A percentile compares a stretch with the other conserved stretches of the same genome.
These are phyloP conservation scores for Watsonalla cultraria DNA, from an alignment of 2,888 invertebrate species.

Conservation along the genomic window DNA sequence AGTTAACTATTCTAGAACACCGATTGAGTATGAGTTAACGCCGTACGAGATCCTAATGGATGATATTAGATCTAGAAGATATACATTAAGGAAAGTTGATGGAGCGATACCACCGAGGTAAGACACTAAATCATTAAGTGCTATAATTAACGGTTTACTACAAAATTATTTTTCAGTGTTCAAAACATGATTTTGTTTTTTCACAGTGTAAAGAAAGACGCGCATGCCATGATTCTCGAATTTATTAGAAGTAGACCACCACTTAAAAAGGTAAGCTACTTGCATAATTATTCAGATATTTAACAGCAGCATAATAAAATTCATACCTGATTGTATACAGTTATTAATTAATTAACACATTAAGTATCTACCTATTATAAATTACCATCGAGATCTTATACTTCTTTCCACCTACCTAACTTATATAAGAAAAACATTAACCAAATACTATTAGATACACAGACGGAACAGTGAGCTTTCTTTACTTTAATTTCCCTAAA, in stretches of 20 bases:
- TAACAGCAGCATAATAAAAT: too few relatives aligned
- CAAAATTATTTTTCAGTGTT: too few relatives aligned
- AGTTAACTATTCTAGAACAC: conserved; percentile 85
- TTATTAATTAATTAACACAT: too few relatives aligned
- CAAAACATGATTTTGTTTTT: conserved; percentile 22
- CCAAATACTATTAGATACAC: too few relatives aligned
- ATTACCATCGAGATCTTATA: too few relatives aligned
- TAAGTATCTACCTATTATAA: too few relatives aligned
- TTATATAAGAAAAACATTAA: too few relatives aligned
- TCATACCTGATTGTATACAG: too few relatives aligned
- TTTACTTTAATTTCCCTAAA: too few relatives aligned
- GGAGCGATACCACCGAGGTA: conserved; percentile 84
- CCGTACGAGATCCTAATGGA: conserved; percentile 98
- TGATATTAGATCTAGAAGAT: conserved; percentile 94
- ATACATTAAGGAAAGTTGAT: conserved; percentile 92
- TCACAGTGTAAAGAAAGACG: conserved; percentile 92
- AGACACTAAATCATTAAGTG: conserved; percentile 18
- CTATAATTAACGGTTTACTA: too few relatives aligned
- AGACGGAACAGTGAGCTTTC: too few relatives aligned
- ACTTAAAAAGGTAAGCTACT: conserved; percentile 85
- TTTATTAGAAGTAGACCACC: conserved; percentile 98
- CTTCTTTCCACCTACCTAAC: too few relatives aligned
- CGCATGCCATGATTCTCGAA: conserved; percentile 96
- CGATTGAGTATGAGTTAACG: conserved; percentile 94
- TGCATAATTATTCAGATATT: not conserved